These are phyloP conservation scores for Tamias sibiricus DNA, from an alignment of 2,113 vertebrate genomes.

Conservation along the genomic window DNA sequence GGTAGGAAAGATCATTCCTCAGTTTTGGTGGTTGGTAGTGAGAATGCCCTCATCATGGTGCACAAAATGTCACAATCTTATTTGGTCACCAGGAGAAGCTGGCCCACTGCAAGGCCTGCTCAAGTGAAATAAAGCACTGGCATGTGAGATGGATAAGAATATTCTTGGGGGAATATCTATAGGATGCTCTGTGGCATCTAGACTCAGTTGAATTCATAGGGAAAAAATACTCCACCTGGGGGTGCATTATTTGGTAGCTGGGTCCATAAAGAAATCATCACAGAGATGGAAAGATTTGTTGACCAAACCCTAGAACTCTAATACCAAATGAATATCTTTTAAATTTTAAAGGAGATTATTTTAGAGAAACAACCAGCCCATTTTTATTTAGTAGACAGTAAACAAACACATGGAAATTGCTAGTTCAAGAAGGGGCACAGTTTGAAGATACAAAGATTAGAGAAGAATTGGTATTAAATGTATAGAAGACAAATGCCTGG, in stretches of 20 bases:
- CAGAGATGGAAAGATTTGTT: neutral
- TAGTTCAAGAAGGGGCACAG: conserved; percentile 6
- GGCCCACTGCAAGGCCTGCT: neutral
- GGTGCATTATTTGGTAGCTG: neutral
- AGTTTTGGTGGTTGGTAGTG: neutral
- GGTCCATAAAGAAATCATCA: conserved; percentile 47
- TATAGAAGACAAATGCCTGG: neutral
- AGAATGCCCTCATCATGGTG: neutral
- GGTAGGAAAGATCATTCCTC: neutral
- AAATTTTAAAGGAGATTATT: neutral
- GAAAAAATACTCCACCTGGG: neutral
- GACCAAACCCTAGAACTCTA: neutral
- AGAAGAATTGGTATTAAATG: conserved; percentile 15
- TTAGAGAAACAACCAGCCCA: neutral
- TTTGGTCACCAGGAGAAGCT: neutral
- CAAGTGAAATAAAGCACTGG: conserved; percentile 11
- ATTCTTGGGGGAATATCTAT: neutral
- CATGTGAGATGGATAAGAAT: neutral
- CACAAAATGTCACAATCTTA: neutral
- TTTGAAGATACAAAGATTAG: neutral
- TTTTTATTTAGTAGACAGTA: conserved; percentile 57
- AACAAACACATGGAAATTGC: neutral
- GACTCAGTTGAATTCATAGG: neutral
- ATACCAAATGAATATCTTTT: neutral
- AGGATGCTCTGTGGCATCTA: neutral